Conservation (phyloP, 2,113 vertebrate genomes). For the Tonatia bakeri region DNA sequence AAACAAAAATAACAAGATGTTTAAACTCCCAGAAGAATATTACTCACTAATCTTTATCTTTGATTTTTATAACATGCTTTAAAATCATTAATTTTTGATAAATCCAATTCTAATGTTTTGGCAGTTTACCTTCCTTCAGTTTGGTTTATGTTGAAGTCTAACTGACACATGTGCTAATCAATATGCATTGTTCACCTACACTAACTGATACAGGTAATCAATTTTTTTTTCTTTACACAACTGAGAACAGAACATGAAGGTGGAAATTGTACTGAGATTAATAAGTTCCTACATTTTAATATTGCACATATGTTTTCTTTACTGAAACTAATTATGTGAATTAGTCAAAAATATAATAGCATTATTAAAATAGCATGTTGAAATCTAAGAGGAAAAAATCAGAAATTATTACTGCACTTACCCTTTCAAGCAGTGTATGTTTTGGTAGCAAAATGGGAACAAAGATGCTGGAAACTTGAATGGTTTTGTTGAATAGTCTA, state of each 20-base stretch:
- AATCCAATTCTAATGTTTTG: constrained; percentile 3
- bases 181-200: not conserved
- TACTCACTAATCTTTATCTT: not conserved
- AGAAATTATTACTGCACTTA: not conserved
- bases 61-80: constrained; percentile 3
- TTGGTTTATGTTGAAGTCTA: not conserved
- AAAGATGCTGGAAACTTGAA: constrained; percentile 16
- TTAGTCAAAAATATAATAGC: constrained; percentile 17
- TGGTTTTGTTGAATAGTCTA: constrained; percentile 8
- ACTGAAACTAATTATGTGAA: constrained; percentile 35
- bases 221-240: not conserved
- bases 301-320: not conserved
- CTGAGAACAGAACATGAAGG: not conserved
- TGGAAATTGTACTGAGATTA: not conserved
- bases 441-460: constrained; percentile 35
- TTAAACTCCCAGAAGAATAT: not conserved
- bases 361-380: constrained; percentile 2
- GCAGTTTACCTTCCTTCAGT: constrained; percentile 1
- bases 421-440: not conserved
- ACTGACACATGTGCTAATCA: constrained; percentile 4
- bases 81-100: constrained; percentile 19
- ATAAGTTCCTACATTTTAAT: not conserved
- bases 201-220: not conserved
- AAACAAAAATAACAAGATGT: not conserved
- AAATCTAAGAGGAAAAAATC: not conserved